Evolutionary conservation across 2,797 vertebrate genomes (phyloP).

Genomic region (Phataginus tetradactyla): DNA sequence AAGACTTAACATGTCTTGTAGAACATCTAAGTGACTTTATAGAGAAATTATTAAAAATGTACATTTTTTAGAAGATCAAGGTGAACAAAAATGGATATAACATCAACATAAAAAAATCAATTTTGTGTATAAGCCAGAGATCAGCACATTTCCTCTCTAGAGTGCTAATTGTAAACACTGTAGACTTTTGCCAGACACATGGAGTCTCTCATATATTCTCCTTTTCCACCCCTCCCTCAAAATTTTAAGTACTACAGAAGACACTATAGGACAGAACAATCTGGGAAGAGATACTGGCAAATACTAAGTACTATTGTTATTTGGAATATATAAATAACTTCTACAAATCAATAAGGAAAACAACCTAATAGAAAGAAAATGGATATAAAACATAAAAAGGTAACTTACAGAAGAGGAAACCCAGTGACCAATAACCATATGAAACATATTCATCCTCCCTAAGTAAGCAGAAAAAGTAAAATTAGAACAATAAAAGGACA

Average conservation of each 20-base stretch:
- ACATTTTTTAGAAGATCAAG: conserved; percentile 3
- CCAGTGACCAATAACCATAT: neutral
- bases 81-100: neutral
- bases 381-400: neutral
- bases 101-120: neutral
- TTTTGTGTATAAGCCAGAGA: neutral
- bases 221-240: neutral
- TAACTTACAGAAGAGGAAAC: neutral
- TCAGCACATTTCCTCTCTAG: neutral
- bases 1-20: neutral
- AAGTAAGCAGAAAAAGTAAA: neutral
- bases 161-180: neutral
- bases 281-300: neutral
- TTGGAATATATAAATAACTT: neutral
- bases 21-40: neutral
- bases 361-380: neutral
- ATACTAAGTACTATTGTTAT: neutral
- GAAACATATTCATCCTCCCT: neutral
- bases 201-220: neutral
- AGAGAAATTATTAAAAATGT: conserved; percentile 21
- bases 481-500: neutral
- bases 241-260: neutral
- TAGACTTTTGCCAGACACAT: neutral
- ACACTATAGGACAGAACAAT: neutral
- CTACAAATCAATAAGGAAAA: neutral